These are phyloP conservation scores for Portevinia maculata DNA, from an alignment of 2,888 invertebrate genomes.

Conservation along the genomic window DNA sequence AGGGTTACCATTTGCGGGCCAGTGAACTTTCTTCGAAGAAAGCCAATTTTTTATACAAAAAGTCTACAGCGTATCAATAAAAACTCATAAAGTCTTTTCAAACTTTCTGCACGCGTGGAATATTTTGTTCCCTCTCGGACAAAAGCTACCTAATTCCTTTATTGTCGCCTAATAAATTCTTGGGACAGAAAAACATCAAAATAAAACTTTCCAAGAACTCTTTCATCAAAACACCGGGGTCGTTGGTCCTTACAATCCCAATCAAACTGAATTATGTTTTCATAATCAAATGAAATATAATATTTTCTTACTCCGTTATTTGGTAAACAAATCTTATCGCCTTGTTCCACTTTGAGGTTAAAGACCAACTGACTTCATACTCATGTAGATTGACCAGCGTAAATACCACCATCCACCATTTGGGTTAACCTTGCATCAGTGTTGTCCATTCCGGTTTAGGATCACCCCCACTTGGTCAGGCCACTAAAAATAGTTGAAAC, in stretches of 20 bases:
- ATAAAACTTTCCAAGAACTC: slow-evolving; percentile 6
- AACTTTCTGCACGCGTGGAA: slow-evolving; percentile 27
- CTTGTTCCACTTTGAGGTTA: slow-evolving; percentile 38
- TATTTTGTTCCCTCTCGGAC: neutral
- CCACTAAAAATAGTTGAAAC: slow-evolving; percentile 39
- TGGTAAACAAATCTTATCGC: slow-evolving; percentile 21
- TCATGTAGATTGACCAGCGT: neutral
- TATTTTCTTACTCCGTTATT: neutral
- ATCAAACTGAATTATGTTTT: slow-evolving; percentile 8
- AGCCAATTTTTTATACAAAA: neutral
- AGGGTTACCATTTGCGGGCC: neutral
- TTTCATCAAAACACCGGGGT: neutral
- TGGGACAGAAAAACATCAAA: neutral
- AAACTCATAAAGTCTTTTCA: slow-evolving; percentile 18
- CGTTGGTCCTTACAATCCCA: neutral
- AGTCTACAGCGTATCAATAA: neutral
- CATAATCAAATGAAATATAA: neutral
- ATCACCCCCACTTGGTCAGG: slow-evolving; percentile 35
- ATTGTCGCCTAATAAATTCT: slow-evolving; percentile 8
- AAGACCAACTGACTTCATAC: slow-evolving; percentile 36
- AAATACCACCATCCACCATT: neutral
- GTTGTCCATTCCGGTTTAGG: slow-evolving; percentile 43
- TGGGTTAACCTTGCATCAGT: neutral
- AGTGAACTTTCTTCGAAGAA: neutral
- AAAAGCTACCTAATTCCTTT: slow-evolving; percentile 9